Evolutionary conservation across 2,113 vertebrate genomes (phyloP).

Genomic region (Macquaria ambigua): DNA sequence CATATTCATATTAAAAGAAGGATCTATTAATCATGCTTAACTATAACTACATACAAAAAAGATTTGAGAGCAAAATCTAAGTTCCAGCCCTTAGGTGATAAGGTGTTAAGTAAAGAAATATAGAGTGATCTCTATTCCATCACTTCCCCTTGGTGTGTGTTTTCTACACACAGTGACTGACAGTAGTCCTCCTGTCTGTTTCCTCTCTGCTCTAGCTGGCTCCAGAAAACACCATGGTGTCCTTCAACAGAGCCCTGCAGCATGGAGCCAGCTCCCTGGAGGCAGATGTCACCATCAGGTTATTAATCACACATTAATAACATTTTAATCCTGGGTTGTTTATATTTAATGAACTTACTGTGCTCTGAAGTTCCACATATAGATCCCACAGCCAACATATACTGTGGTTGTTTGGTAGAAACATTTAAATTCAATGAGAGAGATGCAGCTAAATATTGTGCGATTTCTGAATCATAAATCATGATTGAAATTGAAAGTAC

Average conservation of each 20-base stretch:
- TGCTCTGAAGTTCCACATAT: neutral
- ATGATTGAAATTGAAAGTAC: neutral
- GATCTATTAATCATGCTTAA: too few relatives aligned
- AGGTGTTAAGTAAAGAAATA: too few relatives aligned
- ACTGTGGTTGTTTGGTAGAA: neutral
- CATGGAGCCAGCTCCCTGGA: constrained; percentile 89
- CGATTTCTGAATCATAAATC: too few relatives aligned
- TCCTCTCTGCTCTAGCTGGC: constrained; percentile 85
- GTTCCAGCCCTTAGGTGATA: too few relatives aligned
- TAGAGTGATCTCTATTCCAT: neutral
- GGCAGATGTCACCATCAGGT: constrained; percentile 94
- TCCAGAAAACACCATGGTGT: constrained; percentile 96
- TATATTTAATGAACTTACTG: constrained; percentile 16
- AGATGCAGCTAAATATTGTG: neutral
- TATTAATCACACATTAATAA: constrained; percentile 20
- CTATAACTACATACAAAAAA: too few relatives aligned
- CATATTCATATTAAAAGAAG: too few relatives aligned
- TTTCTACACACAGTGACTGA: constrained; percentile 20
- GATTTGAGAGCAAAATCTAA: too few relatives aligned
- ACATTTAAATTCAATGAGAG: neutral
- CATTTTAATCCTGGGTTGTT: constrained; percentile 10
- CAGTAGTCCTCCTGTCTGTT: constrained; percentile 18
- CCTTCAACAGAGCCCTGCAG: constrained; percentile 94
- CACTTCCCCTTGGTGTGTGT: neutral
- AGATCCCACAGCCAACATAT: neutral